Percentiles rank a stretch among this genome's conserved stretches.
These are phyloP conservation scores for Chironomus tentans DNA, from an alignment of 2,888 invertebrate species.

Conservation along the genomic window DNA sequence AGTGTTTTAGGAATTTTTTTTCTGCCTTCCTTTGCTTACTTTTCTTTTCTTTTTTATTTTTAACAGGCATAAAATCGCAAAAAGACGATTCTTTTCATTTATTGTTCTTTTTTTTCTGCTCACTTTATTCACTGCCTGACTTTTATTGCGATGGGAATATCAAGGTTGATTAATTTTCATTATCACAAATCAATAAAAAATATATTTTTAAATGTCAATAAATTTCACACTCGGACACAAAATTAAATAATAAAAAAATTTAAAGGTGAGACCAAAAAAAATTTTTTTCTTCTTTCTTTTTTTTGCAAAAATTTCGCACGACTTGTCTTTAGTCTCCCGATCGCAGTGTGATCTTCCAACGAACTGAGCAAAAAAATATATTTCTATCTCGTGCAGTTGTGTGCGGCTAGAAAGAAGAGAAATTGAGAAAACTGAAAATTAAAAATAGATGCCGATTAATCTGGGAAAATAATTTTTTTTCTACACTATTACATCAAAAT, in stretches of 20 bases:
- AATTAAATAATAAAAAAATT: too few species aligned
- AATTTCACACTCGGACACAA: too few species aligned
- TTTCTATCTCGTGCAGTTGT: neutral
- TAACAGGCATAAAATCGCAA: neutral
- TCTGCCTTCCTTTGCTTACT: neutral
- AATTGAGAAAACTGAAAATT: neutral
- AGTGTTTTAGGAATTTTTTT: conserved; percentile 5
- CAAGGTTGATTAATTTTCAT: neutral
- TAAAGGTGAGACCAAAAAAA: too few species aligned
- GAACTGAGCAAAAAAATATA: neutral
- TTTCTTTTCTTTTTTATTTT: conserved; percentile 16
- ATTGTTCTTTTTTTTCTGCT: neutral
- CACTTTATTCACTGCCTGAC: neutral
- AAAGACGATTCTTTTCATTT: neutral
- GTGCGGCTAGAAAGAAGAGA: conserved; percentile 1
- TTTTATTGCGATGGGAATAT: neutral
- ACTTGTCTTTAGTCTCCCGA: neutral
- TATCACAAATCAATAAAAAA: too few species aligned
- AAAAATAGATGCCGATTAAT: neutral
- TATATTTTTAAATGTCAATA: too few species aligned
- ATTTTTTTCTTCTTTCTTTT: too few species aligned
- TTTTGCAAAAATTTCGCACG: neutral
- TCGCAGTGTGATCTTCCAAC: conserved; percentile 14
- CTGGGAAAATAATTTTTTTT: neutral
- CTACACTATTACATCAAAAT: neutral